Percentiles rank a stretch among this genome's conserved stretches.
Evolutionary conservation across 2,113 vertebrate species (phyloP).

Genomic region (Taurulus bubalis): DNA sequence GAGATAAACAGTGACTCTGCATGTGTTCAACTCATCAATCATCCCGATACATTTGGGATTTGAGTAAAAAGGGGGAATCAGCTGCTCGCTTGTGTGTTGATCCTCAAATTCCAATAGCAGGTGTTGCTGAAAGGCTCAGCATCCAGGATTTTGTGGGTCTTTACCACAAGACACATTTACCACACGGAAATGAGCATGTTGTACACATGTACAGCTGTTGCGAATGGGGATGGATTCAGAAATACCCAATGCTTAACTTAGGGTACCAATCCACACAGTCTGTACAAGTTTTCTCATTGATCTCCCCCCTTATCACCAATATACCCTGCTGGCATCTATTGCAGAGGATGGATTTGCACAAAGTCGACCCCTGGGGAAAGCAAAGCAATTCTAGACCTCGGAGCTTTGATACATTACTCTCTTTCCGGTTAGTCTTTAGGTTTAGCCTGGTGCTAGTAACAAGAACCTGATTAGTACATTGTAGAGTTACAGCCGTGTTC

Average conservation of each 20-base stretch:
- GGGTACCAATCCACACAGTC: conserved; percentile 20
- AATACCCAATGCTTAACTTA: conserved; percentile 33
- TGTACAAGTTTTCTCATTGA: conserved; percentile 34
- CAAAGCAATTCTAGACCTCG: conserved; percentile 14
- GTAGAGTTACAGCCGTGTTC: conserved; percentile 20
- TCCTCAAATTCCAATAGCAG: conserved; percentile 71
- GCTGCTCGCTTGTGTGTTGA: conserved; percentile 60
- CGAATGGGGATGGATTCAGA: conserved; percentile 42
- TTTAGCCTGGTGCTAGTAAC: conserved; percentile 53
- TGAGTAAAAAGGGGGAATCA: conserved; percentile 48
- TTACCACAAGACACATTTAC: conserved; percentile 53
- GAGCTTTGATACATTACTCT: neutral
- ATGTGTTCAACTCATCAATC: conserved; percentile 70
- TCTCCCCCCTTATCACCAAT: conserved; percentile 51
- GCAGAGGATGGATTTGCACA: conserved; percentile 51
- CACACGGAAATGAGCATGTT: conserved; percentile 64
- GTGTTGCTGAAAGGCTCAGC: conserved; percentile 64
- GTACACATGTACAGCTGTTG: conserved; percentile 66
- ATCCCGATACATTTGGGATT: conserved; percentile 55
- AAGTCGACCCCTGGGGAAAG: conserved; percentile 6
- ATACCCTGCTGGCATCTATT: conserved; percentile 42
- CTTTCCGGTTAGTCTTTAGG: conserved; percentile 38
- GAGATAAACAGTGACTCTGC: conserved; percentile 61
- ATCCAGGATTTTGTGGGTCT: conserved; percentile 59
- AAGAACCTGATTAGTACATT: conserved; percentile 58